These are phyloP conservation scores for Luscinia megarhynchos DNA, from an alignment of 2,797 vertebrate species.

Conservation along the genomic window DNA sequence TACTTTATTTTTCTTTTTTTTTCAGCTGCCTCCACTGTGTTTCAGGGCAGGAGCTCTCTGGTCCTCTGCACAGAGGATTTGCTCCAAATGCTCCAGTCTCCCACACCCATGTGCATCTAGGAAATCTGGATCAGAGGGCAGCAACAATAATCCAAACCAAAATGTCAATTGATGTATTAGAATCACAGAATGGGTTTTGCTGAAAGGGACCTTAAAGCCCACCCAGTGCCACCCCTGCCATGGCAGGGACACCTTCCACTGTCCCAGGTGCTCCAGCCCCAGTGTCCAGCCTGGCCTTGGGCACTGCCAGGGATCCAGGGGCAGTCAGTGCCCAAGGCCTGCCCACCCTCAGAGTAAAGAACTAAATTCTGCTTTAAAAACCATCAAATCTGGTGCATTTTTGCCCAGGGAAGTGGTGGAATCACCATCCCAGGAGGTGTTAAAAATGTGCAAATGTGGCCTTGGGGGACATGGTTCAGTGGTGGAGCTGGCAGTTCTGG, in stretches of 20 bases:
- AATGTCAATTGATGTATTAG: not conserved
- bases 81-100: not conserved
- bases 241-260: not conserved
- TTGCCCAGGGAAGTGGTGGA: not conserved
- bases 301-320: not conserved
- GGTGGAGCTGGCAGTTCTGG: not conserved
- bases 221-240: not conserved
- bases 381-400: not conserved
- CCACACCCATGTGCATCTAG: fast-evolving
- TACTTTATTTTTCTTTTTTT: not conserved
- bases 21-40: not conserved
- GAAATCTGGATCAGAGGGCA: not conserved
- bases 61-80: not conserved
- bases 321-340: not conserved
- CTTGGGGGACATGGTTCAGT: not conserved
- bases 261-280: not conserved
- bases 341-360: fast-evolving
- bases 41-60: not conserved
- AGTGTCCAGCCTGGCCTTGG: fast-evolving
- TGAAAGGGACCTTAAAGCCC: fast-evolving
- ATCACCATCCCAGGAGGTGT: not conserved
- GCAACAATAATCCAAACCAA: not conserved
- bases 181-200: not conserved
- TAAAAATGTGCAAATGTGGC: not conserved
- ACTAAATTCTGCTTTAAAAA: not conserved